Evolutionary conservation across 2,888 invertebrate species (phyloP).

Genomic region (Andrena praecox): DNA sequence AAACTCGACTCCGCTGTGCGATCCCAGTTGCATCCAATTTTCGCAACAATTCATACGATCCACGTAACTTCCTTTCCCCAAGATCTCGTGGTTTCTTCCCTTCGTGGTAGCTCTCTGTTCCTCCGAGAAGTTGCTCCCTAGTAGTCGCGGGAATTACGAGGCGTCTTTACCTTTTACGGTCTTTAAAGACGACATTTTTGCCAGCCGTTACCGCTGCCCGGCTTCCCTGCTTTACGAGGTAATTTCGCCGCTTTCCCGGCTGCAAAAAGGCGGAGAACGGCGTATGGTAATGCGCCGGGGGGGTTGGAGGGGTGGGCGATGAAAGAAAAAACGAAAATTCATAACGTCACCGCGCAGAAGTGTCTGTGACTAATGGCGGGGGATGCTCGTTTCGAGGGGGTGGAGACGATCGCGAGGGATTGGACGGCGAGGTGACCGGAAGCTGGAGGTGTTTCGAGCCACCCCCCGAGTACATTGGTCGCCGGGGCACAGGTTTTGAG

Average conservation of each 20-base stretch:
- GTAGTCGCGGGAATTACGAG: conserved; percentile 51
- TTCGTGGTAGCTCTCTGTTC: background rate
- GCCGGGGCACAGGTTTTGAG: too few species aligned
- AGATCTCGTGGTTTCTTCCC: background rate
- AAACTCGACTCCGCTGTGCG: too few species aligned
- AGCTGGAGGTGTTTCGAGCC: background rate
- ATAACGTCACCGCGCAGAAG: conserved; percentile 9
- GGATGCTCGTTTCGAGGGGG: background rate
- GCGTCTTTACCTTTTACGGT: conserved; percentile 52
- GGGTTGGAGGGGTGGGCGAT: background rate
- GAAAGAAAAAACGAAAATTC: conserved; percentile 26
- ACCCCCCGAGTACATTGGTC: background rate
- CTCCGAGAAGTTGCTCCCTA: background rate
- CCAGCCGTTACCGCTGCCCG: conserved; percentile 24
- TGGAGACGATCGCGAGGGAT: background rate
- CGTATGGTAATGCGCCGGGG: conserved; percentile 18
- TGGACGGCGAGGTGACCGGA: background rate
- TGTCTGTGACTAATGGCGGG: conserved; percentile 11
- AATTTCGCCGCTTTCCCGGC: conserved; percentile 35
- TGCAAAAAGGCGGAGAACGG: background rate
- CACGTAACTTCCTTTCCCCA: background rate
- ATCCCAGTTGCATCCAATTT: background rate
- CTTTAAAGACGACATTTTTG: conserved; percentile 59
- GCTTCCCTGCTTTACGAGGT: conserved; percentile 50
- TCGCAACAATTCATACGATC: background rate